Evolutionary conservation across 1,140 invertebrate species (phyloP), one percentile per base, ranked within the genome.

Genomic region (Armadillidium nasatum): DNA sequence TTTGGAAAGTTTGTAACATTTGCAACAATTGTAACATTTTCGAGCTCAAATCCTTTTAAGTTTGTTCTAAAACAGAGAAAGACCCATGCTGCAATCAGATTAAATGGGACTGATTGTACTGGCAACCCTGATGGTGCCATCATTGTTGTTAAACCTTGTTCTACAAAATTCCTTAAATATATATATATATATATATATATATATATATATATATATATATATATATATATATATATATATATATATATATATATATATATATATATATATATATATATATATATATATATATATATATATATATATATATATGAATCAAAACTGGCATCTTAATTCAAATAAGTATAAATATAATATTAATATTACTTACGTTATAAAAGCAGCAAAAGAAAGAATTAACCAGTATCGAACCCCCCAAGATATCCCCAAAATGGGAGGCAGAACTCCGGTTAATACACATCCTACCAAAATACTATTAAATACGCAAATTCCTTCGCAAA

Each of bases 391-490:
- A 9, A 50, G 15, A 50, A 50, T 50, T 9, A 50, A 10, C 46
- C 46, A 50, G 46, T 50, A 50, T 9, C 15, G 9, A 15, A 50
- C 46, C 9, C 43, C 15, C 10, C 13, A 10, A 72, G 21, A 44
- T 11, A 72, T 44, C 7, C 76, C 76, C 0, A 75, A 68, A 21
- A 80, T 50, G 21, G 22, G 10, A 0, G 79, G 79, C n/a, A 80
- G 71, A 3, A 76, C 76, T 9, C 74, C 77, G 23, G 77, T 77
- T 4, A 74, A 73, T 23, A 80, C 72, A 11, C 74, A 75, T 4
- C 76, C 79, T n/a, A 80, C 79, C 66, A 80, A 68, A 4, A 80
- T 71, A 10, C 72, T 73, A 68, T 80, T 80, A 67, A 80, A 78
- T 11, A 76, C 74, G 9, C 71, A 69, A 19, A 76, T 74, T 4